These are phyloP conservation scores for Hydropsyche betteni DNA, from an alignment of 2,888 invertebrate species.

Conservation along the genomic window DNA sequence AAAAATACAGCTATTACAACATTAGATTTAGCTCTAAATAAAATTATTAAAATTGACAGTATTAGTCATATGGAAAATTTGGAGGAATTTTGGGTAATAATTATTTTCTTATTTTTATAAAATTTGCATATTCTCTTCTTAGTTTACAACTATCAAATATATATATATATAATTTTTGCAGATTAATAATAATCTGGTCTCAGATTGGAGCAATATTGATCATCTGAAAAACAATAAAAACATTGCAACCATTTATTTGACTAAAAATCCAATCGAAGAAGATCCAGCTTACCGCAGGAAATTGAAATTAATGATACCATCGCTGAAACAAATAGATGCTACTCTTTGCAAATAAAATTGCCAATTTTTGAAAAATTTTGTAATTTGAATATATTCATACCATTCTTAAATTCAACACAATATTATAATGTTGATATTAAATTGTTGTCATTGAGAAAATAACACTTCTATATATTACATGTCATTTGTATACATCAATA, in stretches of 20 bases:
- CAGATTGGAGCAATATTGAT: constrained; percentile 86
- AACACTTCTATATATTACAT: too few relatives aligned
- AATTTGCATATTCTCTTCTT: constrained; percentile 39
- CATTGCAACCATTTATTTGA: constrained; percentile 88
- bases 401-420: neutral
- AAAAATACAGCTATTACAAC: constrained; percentile 79
- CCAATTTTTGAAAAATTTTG: neutral
- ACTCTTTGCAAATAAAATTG: constrained; percentile 79
- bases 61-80: constrained; percentile 78
- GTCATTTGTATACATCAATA: too few relatives aligned
- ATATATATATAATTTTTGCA: constrained; percentile 59
- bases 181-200: constrained; percentile 91
- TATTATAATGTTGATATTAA: too few relatives aligned
- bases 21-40: constrained; percentile 90
- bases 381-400: neutral
- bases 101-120: constrained; percentile 14
- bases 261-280: constrained; percentile 86
- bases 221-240: constrained; percentile 73
- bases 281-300: constrained; percentile 92
- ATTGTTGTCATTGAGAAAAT: too few relatives aligned
- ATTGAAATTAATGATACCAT: constrained; percentile 85
- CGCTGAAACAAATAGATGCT: constrained; percentile 93
- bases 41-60: constrained; percentile 81
- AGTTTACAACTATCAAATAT: constrained; percentile 41
- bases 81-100: constrained; percentile 92